Base-by-base conservation (phyloP, 2,888 invertebrate species). In the Cephus pulcher region DNA sequence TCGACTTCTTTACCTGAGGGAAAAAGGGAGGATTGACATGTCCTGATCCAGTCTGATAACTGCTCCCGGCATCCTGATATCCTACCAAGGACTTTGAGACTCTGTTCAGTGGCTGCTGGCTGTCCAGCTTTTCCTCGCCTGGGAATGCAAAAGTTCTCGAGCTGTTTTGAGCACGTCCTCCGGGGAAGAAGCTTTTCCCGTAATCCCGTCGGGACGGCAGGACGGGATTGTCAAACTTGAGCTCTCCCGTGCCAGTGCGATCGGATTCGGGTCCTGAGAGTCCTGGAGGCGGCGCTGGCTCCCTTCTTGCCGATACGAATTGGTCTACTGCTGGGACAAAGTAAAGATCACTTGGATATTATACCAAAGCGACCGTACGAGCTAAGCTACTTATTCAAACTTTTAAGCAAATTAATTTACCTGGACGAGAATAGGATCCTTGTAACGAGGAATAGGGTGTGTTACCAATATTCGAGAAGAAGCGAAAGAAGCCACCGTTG, bases 401-500 rank as follows among this genome's bases (percentile, higher is more conserved):
- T 56, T 56, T 56, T 23, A 23, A 23, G 0, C 9, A 23, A 56
- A 56, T 56, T 75, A 15, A 56, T 35, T 74, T 37, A 74, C 74
- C 74, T 34, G 30, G 74, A 30, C 12, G 34, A 34, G n/a, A 30
- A n/a, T 74, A 23, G 15, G 74, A 34, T 34, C 74, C 34, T 74
- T 35, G 74, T n/a, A 30, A 37, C 34, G 35, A 34, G 30, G 74
- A 30, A 37, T 74, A 35, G 23, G 32, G 32, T 9, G 34, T 23
- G 37, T 34, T 74, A 12, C 23, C 74, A 9, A 1, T 30, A 23
- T 80, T 84, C 34, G 80, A 95, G 88, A 97, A 97, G 89, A 96
- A 96, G 81, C 96, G 93, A 89, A 97, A 97, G 91, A 97, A 96
- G 1, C 97, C 97, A 70, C 97, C 97, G 78, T 96, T 96, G 88